A percentile compares a stretch with the other conserved stretches of the same genome.
phyloP scores from a whole-genome alignment of 2,888 invertebrate species.

The Acanthoscelides obtectus region DNA sequence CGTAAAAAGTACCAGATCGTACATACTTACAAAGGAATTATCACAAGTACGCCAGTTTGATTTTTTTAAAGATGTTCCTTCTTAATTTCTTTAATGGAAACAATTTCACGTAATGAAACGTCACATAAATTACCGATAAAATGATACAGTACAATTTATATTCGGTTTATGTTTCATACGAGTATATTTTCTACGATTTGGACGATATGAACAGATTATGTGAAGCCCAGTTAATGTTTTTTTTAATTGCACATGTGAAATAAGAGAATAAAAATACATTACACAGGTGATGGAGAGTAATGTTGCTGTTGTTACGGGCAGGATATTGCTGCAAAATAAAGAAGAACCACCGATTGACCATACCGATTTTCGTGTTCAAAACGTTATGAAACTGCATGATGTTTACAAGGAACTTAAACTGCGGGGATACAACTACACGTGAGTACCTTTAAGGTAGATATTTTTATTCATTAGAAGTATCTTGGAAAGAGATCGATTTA shows the following conservation, averaged over 20 bases:
- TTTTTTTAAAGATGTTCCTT: too few relatives aligned
- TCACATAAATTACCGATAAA: too few relatives aligned
- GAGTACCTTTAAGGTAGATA: conserved; percentile 1
- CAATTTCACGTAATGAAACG: conserved; percentile 26
- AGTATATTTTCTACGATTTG: too few relatives aligned
- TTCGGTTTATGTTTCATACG: too few relatives aligned
- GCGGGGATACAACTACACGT: conserved; percentile 58
- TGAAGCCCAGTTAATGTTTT: too few relatives aligned
- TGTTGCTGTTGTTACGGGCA: conserved; percentile 24
- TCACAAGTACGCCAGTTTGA: too few relatives aligned
- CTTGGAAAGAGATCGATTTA: too few relatives aligned
- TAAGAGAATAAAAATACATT: conserved; percentile 25
- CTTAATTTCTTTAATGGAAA: not conserved
- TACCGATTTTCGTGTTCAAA: conserved; percentile 32
- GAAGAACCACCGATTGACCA: not conserved
- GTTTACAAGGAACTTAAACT: conserved; percentile 65
- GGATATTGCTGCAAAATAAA: conserved; percentile 42
- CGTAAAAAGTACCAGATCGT: conserved; percentile 16
- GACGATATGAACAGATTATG: too few relatives aligned
- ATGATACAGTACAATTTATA: too few relatives aligned
- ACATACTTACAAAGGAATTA: conserved; percentile 30
- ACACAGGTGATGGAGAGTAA: conserved; percentile 15
- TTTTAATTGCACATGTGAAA: too few relatives aligned
- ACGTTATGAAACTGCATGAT: conserved; percentile 55
- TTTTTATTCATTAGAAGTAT: not conserved